These are phyloP conservation scores for Agonopterix heracliana DNA, from an alignment of 2,888 invertebrate genomes.

Conservation along the genomic window DNA sequence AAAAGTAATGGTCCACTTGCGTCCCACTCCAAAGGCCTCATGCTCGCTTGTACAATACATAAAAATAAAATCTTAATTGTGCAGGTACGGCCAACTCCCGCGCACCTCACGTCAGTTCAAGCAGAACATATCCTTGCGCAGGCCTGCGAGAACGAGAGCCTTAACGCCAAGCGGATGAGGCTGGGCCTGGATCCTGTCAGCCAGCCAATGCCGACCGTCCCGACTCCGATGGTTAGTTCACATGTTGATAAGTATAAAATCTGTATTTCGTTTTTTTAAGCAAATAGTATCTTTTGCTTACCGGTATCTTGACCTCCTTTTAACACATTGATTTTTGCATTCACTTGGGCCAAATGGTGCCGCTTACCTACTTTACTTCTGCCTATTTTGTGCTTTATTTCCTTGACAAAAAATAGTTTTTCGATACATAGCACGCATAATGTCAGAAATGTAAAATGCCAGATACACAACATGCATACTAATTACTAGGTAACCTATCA, in stretches of 20 bases:
- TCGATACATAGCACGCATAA: too few relatives aligned
- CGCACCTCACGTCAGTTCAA: conserved; percentile 96
- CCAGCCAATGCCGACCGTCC: conserved; percentile 89
- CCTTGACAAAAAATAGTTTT: too few relatives aligned
- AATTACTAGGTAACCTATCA: too few relatives aligned
- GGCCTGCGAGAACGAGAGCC: conserved; percentile 98
- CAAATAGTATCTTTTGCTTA: not conserved
- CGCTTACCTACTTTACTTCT: not conserved
- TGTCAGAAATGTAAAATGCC: too few relatives aligned
- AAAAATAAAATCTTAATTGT: too few relatives aligned
- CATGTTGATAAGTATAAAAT: not conserved
- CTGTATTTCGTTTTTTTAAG: not conserved
- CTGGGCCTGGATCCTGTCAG: conserved; percentile 96
- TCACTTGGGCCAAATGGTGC: not conserved
- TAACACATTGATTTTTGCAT: not conserved
- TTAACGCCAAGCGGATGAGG: conserved; percentile 97
- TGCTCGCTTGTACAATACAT: too few relatives aligned
- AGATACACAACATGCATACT: too few relatives aligned
- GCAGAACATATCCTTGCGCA: conserved; percentile 97
- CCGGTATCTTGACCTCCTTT: not conserved
- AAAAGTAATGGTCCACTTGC: too few relatives aligned
- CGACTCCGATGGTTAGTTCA: conserved; percentile 74
- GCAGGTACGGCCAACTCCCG: conserved; percentile 96
- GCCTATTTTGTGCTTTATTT: too few relatives aligned
- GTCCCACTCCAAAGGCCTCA: too few relatives aligned